phyloP scores from a whole-genome alignment of 1,140 invertebrate genomes.

The Drosophila nigromelanica region DNA sequence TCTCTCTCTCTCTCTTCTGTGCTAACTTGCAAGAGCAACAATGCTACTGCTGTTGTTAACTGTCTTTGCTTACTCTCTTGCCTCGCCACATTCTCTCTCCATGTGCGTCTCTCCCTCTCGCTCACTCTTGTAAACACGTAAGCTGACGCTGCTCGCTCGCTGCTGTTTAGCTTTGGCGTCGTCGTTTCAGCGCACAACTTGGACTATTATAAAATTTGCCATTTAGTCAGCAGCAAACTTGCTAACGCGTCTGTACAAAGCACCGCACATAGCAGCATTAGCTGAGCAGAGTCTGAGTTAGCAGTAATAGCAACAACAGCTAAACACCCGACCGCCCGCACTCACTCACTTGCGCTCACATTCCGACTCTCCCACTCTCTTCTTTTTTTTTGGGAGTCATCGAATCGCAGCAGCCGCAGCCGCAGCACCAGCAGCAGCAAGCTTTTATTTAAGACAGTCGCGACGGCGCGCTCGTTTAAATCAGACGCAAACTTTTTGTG shows the following conservation, averaged over 20 bases:
- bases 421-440: constrained; percentile 13
- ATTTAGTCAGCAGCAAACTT: constrained; percentile 68
- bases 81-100: background rate
- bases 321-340: background rate
- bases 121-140: background rate
- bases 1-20: constrained; percentile 11
- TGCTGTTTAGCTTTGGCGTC: constrained; percentile 26
- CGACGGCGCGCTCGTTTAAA: constrained; percentile 78
- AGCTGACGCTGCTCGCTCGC: background rate
- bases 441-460: constrained; percentile 65
- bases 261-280: constrained; percentile 15
- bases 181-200: constrained; percentile 26
- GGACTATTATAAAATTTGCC: constrained; percentile 45
- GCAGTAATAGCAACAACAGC: constrained; percentile 21
- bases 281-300: constrained; percentile 7
- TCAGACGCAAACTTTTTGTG: constrained; percentile 55
- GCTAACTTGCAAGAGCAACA: constrained; percentile 55
- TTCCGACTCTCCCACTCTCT: constrained; percentile 11
- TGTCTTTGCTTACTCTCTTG: constrained; percentile 32
- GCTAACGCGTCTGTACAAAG: constrained; percentile 61
- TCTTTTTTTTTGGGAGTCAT: constrained; percentile 16
- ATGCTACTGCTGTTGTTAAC: constrained; percentile 27
- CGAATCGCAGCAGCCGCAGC: constrained; percentile 15
- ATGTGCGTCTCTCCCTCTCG: background rate
- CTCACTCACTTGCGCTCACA: constrained; percentile 10